Evolutionary conservation across 1,140 invertebrate genomes (phyloP).

Genomic region (Drosophila azteca): DNA sequence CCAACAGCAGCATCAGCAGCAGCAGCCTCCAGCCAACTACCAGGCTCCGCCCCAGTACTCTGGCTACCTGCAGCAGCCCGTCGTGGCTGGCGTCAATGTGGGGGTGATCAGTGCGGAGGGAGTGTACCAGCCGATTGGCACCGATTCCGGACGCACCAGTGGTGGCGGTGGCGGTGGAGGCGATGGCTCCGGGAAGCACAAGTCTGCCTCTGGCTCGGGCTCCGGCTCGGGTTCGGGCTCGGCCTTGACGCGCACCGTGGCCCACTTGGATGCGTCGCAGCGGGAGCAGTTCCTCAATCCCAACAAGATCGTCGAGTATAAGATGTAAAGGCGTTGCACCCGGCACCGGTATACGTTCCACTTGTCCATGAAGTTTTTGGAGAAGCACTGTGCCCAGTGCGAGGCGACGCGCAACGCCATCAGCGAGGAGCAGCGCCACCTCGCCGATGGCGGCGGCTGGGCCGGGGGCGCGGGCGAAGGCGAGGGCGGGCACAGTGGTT

Average conservation of each 20-base stretch:
- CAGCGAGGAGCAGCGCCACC: slow-evolving; percentile 65
- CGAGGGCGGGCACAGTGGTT: slow-evolving; percentile 68
- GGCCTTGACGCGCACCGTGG: slow-evolving; percentile 74
- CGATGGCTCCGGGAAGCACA: slow-evolving; percentile 17
- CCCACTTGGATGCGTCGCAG: slow-evolving; percentile 77
- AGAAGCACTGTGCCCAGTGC: slow-evolving; percentile 81
- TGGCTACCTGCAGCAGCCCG: slow-evolving; percentile 77
- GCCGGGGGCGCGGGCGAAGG: slow-evolving; percentile 3
- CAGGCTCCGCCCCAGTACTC: slow-evolving; percentile 77
- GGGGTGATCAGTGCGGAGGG: slow-evolving; percentile 78
- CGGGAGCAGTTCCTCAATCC: slow-evolving; percentile 83
- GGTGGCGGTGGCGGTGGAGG: slow-evolving; percentile 37
- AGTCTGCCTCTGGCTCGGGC: slow-evolving; percentile 26
- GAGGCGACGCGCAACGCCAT: slow-evolving; percentile 63
- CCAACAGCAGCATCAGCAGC: slow-evolving; percentile 50
- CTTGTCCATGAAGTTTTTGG: slow-evolving; percentile 83
- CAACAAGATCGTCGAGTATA: slow-evolving; percentile 83
- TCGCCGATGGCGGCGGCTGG: slow-evolving; percentile 23
- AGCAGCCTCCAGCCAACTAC: slow-evolving; percentile 69
- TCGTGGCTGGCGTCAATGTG: slow-evolving; percentile 78
- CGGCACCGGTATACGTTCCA: slow-evolving; percentile 83
- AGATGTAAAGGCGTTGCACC: slow-evolving; percentile 84
- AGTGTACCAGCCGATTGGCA: slow-evolving; percentile 74
- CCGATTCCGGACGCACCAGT: slow-evolving; percentile 63
- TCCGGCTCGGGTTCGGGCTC: slow-evolving; percentile 45